Percentiles rank a stretch among this genome's conserved stretches.
Evolutionary conservation across 1,140 invertebrate genomes (phyloP).

Genomic region (Andrena cerasifolii): DNA sequence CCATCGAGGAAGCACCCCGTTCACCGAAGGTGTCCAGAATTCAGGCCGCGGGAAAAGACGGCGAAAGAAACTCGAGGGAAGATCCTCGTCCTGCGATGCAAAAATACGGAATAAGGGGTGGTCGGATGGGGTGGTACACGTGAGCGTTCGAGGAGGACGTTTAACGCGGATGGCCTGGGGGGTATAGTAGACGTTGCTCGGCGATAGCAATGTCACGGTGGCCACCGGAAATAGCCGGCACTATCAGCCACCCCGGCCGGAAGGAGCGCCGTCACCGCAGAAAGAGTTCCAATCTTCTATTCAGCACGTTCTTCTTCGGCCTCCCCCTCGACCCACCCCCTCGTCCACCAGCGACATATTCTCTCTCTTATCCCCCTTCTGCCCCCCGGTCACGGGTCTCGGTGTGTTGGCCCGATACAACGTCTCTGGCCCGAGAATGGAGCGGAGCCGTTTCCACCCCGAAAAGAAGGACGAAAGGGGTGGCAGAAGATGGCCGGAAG

Average conservation of each 20-base stretch:
- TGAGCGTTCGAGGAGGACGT: constrained; percentile 48
- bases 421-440: constrained; percentile 68
- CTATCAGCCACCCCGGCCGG: constrained; percentile 79
- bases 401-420: constrained; percentile 69
- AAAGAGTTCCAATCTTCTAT: constrained; percentile 82
- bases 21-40: constrained; percentile 3
- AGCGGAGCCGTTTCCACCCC: constrained; percentile 64
- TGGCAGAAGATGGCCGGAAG: constrained; percentile 71
- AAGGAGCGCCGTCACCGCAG: constrained; percentile 78
- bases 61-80: constrained; percentile 34
- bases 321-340: constrained; percentile 10
- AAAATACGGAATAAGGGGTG: constrained; percentile 19
- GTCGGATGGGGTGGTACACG: constrained; percentile 40
- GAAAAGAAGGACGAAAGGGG: constrained; percentile 67
- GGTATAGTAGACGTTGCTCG: constrained; percentile 51
- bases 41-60: constrained; percentile 1
- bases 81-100: constrained; percentile 35
- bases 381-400: constrained; percentile 5
- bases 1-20: neutral
- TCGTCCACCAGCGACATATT: constrained; percentile 43
- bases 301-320: constrained; percentile 69
- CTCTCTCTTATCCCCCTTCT: constrained; percentile 21
- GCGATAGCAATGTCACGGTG: constrained; percentile 80
- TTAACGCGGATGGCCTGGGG: constrained; percentile 64
- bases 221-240: constrained; percentile 81